Evolutionary conservation across 1,140 invertebrate genomes (phyloP).

Genomic region (Polypedilum pembai): DNA sequence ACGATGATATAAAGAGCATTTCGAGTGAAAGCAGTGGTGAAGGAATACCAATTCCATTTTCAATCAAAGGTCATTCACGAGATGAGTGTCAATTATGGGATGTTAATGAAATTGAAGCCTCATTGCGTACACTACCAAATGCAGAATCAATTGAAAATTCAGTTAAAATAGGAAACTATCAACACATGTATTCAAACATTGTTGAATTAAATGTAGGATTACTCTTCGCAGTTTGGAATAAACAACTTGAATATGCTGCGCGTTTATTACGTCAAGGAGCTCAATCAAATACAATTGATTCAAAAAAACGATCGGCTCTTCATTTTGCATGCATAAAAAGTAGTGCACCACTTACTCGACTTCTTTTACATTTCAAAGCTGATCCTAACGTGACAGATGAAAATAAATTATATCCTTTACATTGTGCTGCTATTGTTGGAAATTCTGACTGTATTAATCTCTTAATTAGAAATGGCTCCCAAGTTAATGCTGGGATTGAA

Average conservation of each 20-base stretch:
- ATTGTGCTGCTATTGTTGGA: constrained; percentile 63
- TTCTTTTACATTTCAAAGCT: constrained; percentile 56
- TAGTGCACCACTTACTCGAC: constrained; percentile 53
- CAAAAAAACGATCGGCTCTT: constrained; percentile 52
- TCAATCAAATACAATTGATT: constrained; percentile 38
- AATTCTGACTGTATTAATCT: constrained; percentile 50
- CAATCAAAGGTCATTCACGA: constrained; percentile 39
- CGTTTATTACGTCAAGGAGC: constrained; percentile 36
- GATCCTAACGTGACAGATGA: constrained; percentile 60
- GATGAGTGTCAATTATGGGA: constrained; percentile 44
- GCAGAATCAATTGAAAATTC: constrained; percentile 45
- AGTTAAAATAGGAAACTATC: constrained; percentile 43
- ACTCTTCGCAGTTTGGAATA: constrained; percentile 36
- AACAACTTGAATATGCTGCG: constrained; percentile 36
- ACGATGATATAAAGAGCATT: constrained; percentile 42
- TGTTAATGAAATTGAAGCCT: constrained; percentile 40
- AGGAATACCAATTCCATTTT: constrained; percentile 41
- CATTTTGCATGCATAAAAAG: constrained; percentile 69
- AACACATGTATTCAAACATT: constrained; percentile 33
- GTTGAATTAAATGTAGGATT: constrained; percentile 39
- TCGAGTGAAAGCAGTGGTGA: constrained; percentile 46
- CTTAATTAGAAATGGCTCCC: constrained; percentile 57
- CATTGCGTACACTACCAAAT: constrained; percentile 45
- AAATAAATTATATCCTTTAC: constrained; percentile 61
- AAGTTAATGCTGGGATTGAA: constrained; percentile 64